Percentiles rank a stretch among this genome's conserved stretches.
Evolutionary conservation across 2,113 vertebrate genomes (phyloP).

Genomic region (Piprites chloris): DNA sequence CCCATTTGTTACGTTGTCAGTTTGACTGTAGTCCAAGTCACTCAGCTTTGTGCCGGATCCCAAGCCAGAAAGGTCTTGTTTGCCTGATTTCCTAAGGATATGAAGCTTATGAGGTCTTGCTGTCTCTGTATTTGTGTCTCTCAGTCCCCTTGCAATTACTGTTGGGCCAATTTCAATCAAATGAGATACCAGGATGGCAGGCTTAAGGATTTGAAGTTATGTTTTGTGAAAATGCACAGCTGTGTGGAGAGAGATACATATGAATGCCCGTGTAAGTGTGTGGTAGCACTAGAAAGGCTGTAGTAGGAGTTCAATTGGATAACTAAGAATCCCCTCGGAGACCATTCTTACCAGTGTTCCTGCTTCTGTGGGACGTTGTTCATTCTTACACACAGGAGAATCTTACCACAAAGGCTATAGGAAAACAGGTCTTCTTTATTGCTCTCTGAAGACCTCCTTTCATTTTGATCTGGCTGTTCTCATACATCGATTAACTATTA

Average conservation of each 20-base stretch:
- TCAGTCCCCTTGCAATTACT: neutral
- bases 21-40: constrained; percentile 57
- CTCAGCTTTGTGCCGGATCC: constrained; percentile 67
- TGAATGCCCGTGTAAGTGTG: neutral
- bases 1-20: constrained; percentile 59
- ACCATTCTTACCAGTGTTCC: neutral
- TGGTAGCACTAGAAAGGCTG: neutral
- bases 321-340: neutral
- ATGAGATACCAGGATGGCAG: neutral
- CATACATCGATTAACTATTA: neutral
- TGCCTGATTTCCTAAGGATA: constrained; percentile 28
- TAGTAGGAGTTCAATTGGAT: neutral
- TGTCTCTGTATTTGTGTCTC: neutral
- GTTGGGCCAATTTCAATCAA: neutral
- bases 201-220: neutral
- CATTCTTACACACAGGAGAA: neutral
- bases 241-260: neutral
- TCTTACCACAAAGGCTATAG: neutral
- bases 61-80: constrained; percentile 55
- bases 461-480: neutral
- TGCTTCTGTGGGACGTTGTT: neutral
- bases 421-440: neutral
- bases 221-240: constrained; percentile 3
- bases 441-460: neutral
- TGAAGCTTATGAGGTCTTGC: neutral